These are phyloP conservation scores for Chondrosia reniformis DNA, from an alignment of 37 sponge, comb jelly and placozoan genomes.

Conservation along the genomic window DNA sequence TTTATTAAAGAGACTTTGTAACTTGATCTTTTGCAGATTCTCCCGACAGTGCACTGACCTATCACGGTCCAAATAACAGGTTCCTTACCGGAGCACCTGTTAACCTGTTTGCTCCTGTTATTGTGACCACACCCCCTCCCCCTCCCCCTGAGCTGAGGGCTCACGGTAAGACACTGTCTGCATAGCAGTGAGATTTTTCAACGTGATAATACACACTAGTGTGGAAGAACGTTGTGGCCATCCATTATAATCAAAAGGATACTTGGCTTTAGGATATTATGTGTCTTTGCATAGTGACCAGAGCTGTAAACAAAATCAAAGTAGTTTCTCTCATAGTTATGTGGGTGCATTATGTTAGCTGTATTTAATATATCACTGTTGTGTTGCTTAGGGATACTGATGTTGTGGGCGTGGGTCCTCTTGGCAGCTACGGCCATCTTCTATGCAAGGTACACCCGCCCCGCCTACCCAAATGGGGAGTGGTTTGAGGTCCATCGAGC, in stretches of 20 bases:
- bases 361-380: background rate
- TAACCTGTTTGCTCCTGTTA: too few species aligned
- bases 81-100: background rate
- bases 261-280: too few species aligned
- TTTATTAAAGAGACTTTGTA: background rate
- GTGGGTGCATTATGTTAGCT: too few species aligned
- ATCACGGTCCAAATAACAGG: background rate
- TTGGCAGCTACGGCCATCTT: conserved; percentile 57
- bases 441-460: conserved; percentile 65
- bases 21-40: background rate
- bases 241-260: too few species aligned
- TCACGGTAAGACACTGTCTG: conserved; percentile 14
- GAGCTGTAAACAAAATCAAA: too few species aligned
- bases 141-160: background rate
- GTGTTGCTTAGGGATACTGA: conserved; percentile 41
- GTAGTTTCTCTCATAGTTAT: too few species aligned
- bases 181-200: too few species aligned
- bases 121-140: background rate
- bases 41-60: background rate
- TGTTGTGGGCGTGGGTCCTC: conserved; percentile 60
- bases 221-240: too few species aligned
- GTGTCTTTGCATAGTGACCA: too few species aligned
- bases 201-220: too few species aligned
- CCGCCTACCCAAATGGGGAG: conserved; percentile 59
- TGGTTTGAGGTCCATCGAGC: conserved; percentile 61